These are phyloP conservation scores for Mesitornis unicolor DNA, from an alignment of 2,113 vertebrate genomes.

Conservation along the genomic window DNA sequence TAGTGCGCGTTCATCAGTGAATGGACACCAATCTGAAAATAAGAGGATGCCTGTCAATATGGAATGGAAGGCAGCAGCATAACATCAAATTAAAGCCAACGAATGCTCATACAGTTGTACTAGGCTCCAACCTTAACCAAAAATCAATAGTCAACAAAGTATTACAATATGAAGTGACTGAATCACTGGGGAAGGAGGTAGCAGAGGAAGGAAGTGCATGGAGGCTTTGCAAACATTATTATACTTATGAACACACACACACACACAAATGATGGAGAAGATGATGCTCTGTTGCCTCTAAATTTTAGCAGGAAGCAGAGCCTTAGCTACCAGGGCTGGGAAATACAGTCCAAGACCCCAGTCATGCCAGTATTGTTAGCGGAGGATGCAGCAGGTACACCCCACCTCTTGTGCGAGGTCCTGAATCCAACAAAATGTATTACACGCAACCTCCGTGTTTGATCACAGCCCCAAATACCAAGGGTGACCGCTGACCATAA, in stretches of 20 bases:
- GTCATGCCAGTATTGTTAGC: not conserved
- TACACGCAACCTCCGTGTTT: not conserved
- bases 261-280: not conserved
- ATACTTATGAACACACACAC: not conserved
- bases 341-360: not conserved
- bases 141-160: conserved; percentile 79
- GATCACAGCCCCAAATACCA: not conserved
- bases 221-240: conserved; percentile 43
- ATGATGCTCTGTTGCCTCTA: not conserved
- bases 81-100: conserved; percentile 76
- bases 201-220: conserved; percentile 21
- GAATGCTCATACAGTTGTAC: conserved; percentile 71
- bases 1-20: conserved; percentile 73
- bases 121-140: conserved; percentile 73
- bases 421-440: not conserved
- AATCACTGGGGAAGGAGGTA: conserved; percentile 42
- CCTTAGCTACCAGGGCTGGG: not conserved
- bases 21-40: conserved; percentile 73
- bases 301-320: not conserved
- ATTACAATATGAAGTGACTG: conserved; percentile 76
- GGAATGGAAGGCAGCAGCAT: conserved; percentile 63
- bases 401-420: not conserved
- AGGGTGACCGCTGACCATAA: not conserved
- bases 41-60: conserved; percentile 76
- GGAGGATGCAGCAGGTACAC: not conserved